These are phyloP conservation scores for Cryptoblepharus egeriae DNA, from an alignment of 2,797 vertebrate species.

Conservation along the genomic window DNA sequence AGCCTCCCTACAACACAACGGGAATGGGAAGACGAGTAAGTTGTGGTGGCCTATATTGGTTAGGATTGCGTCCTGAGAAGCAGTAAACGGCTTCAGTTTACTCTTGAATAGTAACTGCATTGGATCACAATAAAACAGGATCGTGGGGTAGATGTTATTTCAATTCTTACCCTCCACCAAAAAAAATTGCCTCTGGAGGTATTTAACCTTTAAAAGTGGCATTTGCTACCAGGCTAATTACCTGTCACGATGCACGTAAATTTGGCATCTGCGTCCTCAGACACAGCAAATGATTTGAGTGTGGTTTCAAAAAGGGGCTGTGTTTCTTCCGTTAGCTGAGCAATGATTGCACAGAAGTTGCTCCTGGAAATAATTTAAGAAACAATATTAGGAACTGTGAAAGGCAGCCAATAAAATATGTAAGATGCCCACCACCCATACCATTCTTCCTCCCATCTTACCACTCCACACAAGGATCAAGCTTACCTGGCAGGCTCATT, in stretches of 20 bases:
- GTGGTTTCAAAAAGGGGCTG: slow-evolving; percentile 96
- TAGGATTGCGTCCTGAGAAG: too few relatives aligned
- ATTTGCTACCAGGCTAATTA: slow-evolving; percentile 66
- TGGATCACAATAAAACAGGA: too few relatives aligned
- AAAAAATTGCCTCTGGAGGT: too few relatives aligned
- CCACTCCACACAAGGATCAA: not conserved
- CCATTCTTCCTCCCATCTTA: not conserved
- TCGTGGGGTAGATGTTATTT: too few relatives aligned
- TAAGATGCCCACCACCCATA: slow-evolving; percentile 12
- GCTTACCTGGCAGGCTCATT: too few relatives aligned
- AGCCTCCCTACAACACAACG: too few relatives aligned
- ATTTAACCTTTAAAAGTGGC: too few relatives aligned
- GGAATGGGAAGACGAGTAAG: too few relatives aligned
- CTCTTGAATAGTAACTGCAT: too few relatives aligned
- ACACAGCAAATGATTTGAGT: slow-evolving; percentile 93
- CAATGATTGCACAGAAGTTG: slow-evolving; percentile 96
- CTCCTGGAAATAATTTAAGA: slow-evolving; percentile 85
- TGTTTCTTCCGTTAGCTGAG: slow-evolving; percentile 96
- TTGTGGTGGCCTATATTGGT: too few relatives aligned
- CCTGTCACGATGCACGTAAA: slow-evolving; percentile 96
- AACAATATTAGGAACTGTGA: slow-evolving; percentile 66
- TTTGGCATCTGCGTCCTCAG: slow-evolving; percentile 92
- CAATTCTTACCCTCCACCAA: too few relatives aligned
- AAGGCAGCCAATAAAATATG: not conserved
- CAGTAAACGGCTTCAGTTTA: too few relatives aligned